Evolutionary conservation across 2,888 invertebrate species (phyloP), one percentile per base, ranked within the genome.

Genomic region (Smittia sp.): DNA sequence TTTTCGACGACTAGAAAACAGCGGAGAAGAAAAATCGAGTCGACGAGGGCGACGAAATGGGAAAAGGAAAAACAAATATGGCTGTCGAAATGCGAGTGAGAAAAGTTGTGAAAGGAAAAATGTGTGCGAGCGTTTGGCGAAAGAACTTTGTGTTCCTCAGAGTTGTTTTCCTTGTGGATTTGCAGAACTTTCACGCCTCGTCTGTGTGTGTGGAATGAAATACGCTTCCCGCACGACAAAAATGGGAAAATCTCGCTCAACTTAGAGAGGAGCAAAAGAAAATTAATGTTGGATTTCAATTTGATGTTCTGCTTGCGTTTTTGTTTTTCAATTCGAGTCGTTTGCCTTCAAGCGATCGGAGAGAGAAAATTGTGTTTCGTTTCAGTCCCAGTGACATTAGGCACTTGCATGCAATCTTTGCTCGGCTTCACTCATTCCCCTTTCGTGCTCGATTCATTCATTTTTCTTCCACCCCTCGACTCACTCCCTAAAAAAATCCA

Each of bases 51-150:
- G 18, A 58, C 18, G 22, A 58, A 58, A 22, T 18, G 20, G 11
- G 22, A 39, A 67, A 41, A 41, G 41, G 24, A 69, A 69, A 69
- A 69, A 69, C 54, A 69, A 69, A 69, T 18, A 69, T 69, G 69
- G 69, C 69, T 69, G 69, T 69, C 69, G 54, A 32, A 32, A 32
- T 32, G 32, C 32, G 32, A 15, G 13, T 11, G 25, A 7, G n/a
- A 13, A 63, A 25, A 25, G 32, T 63, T 20, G 32, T 52, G 41
- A 69, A 63, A 63, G 63, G 62, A 27, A 63, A 62, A 67, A 9
- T 46, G 11, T 46, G 46, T 46, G 46, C 15, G 46, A 46, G 11
- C 2, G 46, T 11, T 11, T 2, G 15, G 32, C 3, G 32, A 9
- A 32, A 6, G 46, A 46, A 46, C 15, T 46, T 46, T 46, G n/a